These are phyloP conservation scores for Acestrorhynchus altus DNA, from an alignment of 2,797 vertebrate species.

Conservation along the genomic window DNA sequence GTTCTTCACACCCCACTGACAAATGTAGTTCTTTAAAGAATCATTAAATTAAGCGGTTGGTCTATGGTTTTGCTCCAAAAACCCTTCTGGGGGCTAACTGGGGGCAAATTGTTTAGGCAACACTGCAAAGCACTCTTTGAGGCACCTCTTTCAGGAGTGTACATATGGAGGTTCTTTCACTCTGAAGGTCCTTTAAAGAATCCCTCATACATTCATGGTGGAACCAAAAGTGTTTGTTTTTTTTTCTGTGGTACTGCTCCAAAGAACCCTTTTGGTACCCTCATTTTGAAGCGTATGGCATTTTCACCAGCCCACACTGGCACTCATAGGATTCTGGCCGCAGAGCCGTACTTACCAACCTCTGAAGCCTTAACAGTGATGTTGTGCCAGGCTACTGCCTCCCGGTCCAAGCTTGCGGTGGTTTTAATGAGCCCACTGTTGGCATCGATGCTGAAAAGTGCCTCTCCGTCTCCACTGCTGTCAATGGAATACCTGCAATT, in stretches of 20 bases:
- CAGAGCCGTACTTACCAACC: slow-evolving; percentile 79
- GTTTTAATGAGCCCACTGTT: slow-evolving; percentile 87
- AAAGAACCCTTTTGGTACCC: neutral
- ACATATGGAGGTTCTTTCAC: too few relatives aligned
- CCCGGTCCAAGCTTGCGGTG: slow-evolving; percentile 85
- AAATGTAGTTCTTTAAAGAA: too few relatives aligned
- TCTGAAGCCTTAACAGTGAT: slow-evolving; percentile 90
- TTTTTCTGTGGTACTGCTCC: neutral
- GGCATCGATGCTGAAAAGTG: slow-evolving; percentile 86
- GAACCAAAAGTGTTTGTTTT: neutral
- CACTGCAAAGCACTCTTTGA: too few relatives aligned
- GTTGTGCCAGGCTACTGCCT: slow-evolving; percentile 88
- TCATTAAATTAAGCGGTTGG: too few relatives aligned
- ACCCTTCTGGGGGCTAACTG: too few relatives aligned
- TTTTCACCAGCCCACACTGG: neutral
- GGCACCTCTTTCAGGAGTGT: too few relatives aligned
- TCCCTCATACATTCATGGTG: too few relatives aligned
- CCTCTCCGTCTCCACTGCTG: slow-evolving; percentile 75
- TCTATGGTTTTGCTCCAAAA: too few relatives aligned
- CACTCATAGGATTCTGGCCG: slow-evolving; percentile 2
- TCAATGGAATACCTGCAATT: slow-evolving; percentile 86
- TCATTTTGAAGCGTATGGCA: neutral
- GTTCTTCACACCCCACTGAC: neutral
- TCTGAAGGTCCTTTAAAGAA: too few relatives aligned
- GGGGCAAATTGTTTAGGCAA: too few relatives aligned